These are phyloP conservation scores for Leucozona laternaria DNA, from an alignment of 2,888 invertebrate genomes.

Conservation along the genomic window DNA sequence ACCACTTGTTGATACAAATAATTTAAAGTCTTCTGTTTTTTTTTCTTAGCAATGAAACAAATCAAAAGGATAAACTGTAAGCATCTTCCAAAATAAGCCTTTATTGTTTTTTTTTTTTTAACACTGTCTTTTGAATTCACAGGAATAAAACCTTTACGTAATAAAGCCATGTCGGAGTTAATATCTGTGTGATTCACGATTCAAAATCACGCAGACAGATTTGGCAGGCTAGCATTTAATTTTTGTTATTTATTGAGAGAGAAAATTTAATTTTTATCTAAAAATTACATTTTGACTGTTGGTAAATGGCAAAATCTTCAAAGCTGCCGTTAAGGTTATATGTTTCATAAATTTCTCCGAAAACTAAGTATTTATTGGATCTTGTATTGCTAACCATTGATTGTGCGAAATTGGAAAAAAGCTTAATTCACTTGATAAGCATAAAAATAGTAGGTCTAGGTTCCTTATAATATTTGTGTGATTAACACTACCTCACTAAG, in stretches of 20 bases:
- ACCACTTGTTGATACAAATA: constrained; percentile 11
- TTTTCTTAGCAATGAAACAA: background rate
- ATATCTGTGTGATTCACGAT: background rate
- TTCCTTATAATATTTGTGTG: no score
- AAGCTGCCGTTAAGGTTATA: no score
- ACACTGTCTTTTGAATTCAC: background rate
- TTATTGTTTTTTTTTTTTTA: background rate
- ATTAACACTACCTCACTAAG: no score
- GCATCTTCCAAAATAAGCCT: background rate
- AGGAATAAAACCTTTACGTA: background rate
- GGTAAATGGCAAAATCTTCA: no score
- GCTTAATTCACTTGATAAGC: no score
- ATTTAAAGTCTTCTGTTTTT: background rate
- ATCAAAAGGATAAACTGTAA: background rate
- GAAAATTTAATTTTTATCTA: background rate
- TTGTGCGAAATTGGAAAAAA: no score
- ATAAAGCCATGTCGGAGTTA: background rate
- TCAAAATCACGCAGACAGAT: background rate
- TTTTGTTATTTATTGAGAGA: background rate
- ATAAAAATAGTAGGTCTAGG: no score
- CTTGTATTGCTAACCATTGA: no score
- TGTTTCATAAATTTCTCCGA: no score
- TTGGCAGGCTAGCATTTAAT: background rate
- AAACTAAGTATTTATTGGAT: no score
- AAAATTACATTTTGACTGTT: no score